Evolutionary conservation across 2,888 invertebrate genomes (phyloP), one percentile per base, ranked within the genome.

Genomic region (Drosophila ochracea): DNA sequence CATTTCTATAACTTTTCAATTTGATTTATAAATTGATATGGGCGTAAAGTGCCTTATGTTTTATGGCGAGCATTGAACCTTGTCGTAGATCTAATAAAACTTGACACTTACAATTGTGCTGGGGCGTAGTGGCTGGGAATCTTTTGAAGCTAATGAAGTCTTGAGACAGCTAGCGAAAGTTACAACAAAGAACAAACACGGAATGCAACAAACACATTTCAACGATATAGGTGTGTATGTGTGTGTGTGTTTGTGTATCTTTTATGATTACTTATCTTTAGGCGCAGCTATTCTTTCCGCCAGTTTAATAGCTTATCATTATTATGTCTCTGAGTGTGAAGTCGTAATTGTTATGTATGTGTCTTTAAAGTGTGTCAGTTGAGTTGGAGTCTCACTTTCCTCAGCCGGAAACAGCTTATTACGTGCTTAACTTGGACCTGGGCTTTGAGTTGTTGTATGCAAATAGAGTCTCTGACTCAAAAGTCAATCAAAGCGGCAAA

Each of bases 121-220:
- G 55, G 67, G 54, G 57, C 66, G 57, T 13, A 31, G 31, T 21
- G 6, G 16, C 28, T 30, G 37, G 61, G 25, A 58, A 11, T 39
- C n/a, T 25, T 28, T 25, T n/a, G 31, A 28, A 64, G 68, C 72
- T 73, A 82, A 70, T 79, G 65, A 85, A 77, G 72, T 77, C 72
- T 54, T 58, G 61, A 72, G 90, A 71, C 83, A 80, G 81, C 19
- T 57, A 83, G 82, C 85, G 90, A 85, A 85, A 90, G 89, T 90
- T 76, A 64, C 66, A 85, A 74, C 71, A 78, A 80, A 89, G 81
- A 85, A 84, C 80, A 75, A 65, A 80, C 73, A 67, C 73, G 85
- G 86, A 90, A 88, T 80, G 77, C 83, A 80, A 43, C 33, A 21
- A 28, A 47, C 53, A 63, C 79, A 55, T 9, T 21, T 50, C n/a